These are phyloP conservation scores for Hozukius guyotensis DNA, from an alignment of 2,797 vertebrate genomes.

Conservation along the genomic window DNA sequence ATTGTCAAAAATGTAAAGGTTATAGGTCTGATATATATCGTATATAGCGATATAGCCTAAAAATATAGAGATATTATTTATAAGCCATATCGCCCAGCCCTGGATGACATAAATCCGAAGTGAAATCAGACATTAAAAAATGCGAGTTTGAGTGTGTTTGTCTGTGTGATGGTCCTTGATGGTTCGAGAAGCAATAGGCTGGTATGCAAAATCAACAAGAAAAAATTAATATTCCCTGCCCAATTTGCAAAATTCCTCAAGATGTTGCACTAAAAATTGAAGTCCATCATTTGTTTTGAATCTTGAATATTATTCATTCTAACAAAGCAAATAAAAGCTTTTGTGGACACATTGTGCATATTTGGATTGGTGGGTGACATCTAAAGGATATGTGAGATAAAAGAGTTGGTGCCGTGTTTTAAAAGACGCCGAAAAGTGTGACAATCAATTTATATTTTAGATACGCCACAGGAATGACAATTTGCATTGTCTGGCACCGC, in stretches of 20 bases:
- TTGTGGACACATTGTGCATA: neutral
- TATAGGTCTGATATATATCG: neutral
- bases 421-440: conserved; percentile 24
- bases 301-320: neutral
- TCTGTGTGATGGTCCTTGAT: neutral
- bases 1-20: neutral
- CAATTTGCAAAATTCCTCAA: neutral
- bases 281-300: neutral
- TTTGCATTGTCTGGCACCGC: conserved; percentile 17
- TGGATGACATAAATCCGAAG: neutral
- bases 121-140: neutral
- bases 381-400: conserved; percentile 15
- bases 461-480: conserved; percentile 5
- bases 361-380: neutral
- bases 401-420: conserved; percentile 3
- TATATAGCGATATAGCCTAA: too few relatives aligned
- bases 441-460: conserved; percentile 37
- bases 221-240: neutral
- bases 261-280: neutral
- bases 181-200: neutral
- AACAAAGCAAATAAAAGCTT: neutral
- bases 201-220: neutral
- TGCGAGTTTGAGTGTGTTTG: neutral
- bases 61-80: neutral
- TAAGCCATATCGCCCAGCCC: too few relatives aligned